Evolutionary conservation across 2,113 vertebrate genomes (phyloP).

Genomic region (Anoura caudifer): DNA sequence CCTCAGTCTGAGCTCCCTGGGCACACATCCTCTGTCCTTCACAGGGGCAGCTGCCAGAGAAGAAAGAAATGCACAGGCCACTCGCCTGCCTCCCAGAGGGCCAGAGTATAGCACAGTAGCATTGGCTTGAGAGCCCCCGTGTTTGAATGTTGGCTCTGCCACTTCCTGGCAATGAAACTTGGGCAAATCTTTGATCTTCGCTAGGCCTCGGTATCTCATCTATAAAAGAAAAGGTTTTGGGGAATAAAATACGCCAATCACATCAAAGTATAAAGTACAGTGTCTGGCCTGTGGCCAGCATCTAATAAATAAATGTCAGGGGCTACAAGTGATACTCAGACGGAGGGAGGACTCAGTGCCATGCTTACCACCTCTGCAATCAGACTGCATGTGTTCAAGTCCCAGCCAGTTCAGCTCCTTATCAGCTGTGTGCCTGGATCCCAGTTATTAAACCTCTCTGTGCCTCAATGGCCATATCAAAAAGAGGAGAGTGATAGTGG

Average conservation of each 20-base stretch:
- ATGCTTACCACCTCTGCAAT: background rate
- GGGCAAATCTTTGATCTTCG: background rate
- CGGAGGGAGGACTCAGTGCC: no score
- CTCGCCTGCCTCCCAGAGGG: background rate
- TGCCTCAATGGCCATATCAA: background rate
- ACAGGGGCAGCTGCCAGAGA: background rate
- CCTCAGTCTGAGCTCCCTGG: background rate
- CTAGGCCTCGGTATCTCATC: background rate
- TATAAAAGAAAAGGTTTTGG: background rate
- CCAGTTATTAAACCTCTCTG: background rate
- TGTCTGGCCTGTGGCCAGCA: background rate
- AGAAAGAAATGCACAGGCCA: background rate
- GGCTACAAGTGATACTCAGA: background rate
- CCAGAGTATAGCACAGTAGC: background rate
- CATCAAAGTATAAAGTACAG: accelerated
- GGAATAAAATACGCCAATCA: background rate
- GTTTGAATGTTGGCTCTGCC: no score
- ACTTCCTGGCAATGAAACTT: background rate
- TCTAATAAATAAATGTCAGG: background rate
- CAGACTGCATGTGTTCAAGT: background rate
- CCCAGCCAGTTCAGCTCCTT: background rate
- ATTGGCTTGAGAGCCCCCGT: accelerated
- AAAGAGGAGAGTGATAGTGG: background rate
- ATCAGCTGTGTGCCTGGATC: background rate
- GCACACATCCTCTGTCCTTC: background rate